Base-by-base conservation (phyloP, 2,888 invertebrate genomes). In the Eupithecia insigniata region DNA sequence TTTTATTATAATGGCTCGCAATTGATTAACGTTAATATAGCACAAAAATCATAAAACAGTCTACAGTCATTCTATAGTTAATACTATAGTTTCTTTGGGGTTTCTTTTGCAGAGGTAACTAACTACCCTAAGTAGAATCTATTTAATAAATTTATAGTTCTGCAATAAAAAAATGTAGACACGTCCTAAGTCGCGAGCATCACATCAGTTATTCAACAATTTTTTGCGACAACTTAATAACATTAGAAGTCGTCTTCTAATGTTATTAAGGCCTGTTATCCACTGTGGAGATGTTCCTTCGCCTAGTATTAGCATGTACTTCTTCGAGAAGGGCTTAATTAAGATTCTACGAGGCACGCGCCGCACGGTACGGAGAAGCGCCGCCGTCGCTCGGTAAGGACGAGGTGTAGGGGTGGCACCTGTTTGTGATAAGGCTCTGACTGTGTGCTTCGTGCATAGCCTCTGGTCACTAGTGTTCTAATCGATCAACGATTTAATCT, bases 241-340 rank as follows among this genome's bases (percentile, higher is more conserved):
- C n/a, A n/a, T n/a, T n/a, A n/a, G n/a, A n/a, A n/a, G n/a, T n/a
- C 28, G 26, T 28, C 14, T 58, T 28, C 16, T 28, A 28, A 58
- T 28, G 26, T 28, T 28, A 55, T 26, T 55, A 58, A 16, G 14
- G 26, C 18, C 60, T 30, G 5, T 60, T 60, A 64, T n/a, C 64
- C 34, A 36, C n/a, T 36, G 32, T 1, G 34, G 64, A 64, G 36
- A 36, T 64, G 64, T 34, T 26, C 28, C 28, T 28, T 16, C 28
- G 60, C 10, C 46, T 8, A 26, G 60, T 73, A 70, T 73, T 73
- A 73, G 66, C 70, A 73, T 70, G 70, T 70, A 61, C 61, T 46
- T 62, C 61, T 61, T 61, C 60, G 58, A 58, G 74, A 60, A 62
- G n/a, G 61, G 43, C 66, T 69, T 74, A 36, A 69, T 74, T 69